Conservation (phyloP, 2,113 vertebrate genomes). For the Osmerus mordax region DNA sequence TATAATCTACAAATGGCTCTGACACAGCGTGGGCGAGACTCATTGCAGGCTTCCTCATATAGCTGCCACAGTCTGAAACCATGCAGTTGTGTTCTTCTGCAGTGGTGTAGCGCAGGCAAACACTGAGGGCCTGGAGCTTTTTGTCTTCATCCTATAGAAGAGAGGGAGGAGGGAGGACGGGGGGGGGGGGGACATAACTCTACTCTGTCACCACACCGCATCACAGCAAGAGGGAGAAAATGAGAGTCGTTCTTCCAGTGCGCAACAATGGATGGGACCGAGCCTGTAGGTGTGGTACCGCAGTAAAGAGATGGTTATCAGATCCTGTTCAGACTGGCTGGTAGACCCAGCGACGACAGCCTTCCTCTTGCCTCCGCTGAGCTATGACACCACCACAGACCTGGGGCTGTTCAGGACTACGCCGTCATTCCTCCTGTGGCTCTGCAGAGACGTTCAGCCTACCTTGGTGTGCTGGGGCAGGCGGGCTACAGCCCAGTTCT, state of each 20-base stretch:
- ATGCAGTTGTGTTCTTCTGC: too few species aligned
- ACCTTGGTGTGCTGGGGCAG: not conserved
- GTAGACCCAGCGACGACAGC: not conserved
- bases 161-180: too few species aligned
- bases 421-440: not conserved
- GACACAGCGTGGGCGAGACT: too few species aligned
- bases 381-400: not conserved
- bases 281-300: not conserved
- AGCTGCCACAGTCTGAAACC: not conserved
- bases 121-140: not conserved
- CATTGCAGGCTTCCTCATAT: too few species aligned
- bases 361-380: not conserved
- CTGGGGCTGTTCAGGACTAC: not conserved
- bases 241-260: not conserved
- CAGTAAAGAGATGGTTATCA: conserved; percentile 1
- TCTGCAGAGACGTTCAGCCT: not conserved
- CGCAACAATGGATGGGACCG: not conserved
- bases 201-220: not conserved
- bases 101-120: too few species aligned
- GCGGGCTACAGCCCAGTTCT: not conserved
- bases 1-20: too few species aligned
- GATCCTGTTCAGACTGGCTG: conserved; percentile 1
- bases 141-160: not conserved
- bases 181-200: not conserved
- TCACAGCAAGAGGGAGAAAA: not conserved